Conservation (phyloP, 2,113 vertebrate genomes). For the Pithys albifrons region DNA sequence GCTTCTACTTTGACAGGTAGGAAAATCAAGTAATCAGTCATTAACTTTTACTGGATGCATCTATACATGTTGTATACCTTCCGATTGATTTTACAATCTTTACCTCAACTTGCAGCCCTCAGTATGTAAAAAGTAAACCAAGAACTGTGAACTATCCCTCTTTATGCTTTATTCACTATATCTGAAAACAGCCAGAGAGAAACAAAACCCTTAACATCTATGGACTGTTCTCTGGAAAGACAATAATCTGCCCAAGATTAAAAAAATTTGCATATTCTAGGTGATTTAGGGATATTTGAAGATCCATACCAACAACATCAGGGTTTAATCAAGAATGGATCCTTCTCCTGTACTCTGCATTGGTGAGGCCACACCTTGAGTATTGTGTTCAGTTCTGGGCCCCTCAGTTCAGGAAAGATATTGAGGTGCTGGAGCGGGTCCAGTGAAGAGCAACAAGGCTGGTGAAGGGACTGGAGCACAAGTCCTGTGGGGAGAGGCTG, state of each 20-base stretch:
- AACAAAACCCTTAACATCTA: neutral
- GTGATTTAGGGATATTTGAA: neutral
- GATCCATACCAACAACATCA: neutral
- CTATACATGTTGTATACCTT: neutral
- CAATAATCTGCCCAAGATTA: neutral
- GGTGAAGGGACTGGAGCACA: too few relatives aligned
- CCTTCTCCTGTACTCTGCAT: too few relatives aligned
- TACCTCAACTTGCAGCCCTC: neutral
- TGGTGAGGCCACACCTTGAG: too few relatives aligned
- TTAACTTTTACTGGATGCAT: neutral
- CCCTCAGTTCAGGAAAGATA: too few relatives aligned
- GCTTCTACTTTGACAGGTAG: neutral
- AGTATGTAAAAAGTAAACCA: neutral
- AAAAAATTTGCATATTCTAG: neutral
- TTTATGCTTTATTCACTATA: neutral
- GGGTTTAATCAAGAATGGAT: fast-evolving
- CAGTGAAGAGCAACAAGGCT: too few relatives aligned
- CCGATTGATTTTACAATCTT: neutral
- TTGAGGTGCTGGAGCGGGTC: too few relatives aligned
- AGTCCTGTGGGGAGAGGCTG: too few relatives aligned
- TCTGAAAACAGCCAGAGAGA: neutral
- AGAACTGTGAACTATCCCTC: neutral
- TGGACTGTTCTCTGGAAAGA: neutral
- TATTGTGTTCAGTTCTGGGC: too few relatives aligned
- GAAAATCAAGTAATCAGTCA: neutral